Evolutionary conservation across 2,113 vertebrate genomes (phyloP).

Genomic region (Dipodomys spectabilis): DNA sequence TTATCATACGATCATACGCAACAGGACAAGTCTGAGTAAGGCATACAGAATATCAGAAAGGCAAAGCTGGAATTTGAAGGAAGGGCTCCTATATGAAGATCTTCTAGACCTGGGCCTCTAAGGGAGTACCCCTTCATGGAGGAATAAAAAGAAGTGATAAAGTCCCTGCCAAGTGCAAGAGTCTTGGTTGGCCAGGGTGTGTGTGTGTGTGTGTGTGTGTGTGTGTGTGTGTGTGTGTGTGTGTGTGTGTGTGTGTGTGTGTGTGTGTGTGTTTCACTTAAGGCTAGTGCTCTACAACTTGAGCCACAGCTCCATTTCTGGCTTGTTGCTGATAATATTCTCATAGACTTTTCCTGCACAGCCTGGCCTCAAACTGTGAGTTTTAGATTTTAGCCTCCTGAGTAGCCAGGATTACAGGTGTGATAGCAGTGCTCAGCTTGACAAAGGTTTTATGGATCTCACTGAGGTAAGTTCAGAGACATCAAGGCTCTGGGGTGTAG

Average conservation of each 20-base stretch:
- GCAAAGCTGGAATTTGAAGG: not conserved
- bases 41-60: not conserved
- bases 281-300: no score
- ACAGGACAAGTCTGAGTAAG: not conserved
- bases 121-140: not conserved
- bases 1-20: no score
- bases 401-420: no score
- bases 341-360: no score
- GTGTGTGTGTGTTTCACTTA: no score
- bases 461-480: not conserved
- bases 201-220: no score
- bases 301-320: no score
- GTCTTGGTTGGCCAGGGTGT: not conserved
- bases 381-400: no score
- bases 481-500: not conserved
- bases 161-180: not conserved
- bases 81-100: not conserved
- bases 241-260: no score
- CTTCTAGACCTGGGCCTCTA: not conserved
- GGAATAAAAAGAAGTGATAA: not conserved
- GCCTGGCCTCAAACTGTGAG: no score
- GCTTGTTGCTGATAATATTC: no score
- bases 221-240: no score
- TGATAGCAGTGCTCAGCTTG: not conserved
- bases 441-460: not conserved